Evolutionary conservation across 2,888 invertebrate species (phyloP), one percentile per base, ranked within the genome.

Genomic region (Ophion ventricosus): DNA sequence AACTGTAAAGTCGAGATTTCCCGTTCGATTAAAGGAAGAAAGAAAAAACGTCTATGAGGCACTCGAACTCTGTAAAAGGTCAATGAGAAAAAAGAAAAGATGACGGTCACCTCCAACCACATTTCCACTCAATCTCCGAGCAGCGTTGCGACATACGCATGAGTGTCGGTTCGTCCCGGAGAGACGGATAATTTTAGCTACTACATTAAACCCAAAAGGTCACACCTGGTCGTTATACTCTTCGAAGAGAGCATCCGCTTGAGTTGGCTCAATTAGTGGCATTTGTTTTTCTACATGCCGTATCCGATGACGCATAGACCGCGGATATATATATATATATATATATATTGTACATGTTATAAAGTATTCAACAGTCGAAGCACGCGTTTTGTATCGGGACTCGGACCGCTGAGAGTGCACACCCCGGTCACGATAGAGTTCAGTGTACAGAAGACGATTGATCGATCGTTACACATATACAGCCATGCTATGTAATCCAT

Each of bases 381-480:
- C 69, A 70, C 61, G 56, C 67, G n/a, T 29, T 75, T 57, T 43
- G 74, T 29, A 70, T 63, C 29, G 57, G 75, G 43, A 66, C 64
- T 40, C 29, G 56, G 61, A 79, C 49, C 29, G 63, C 23, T 43
- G 56, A 26, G 54, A 64, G 69, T 66, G 76, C 40, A 57, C 40
- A 26, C 23, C 59, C 49, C 14, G 7, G 56, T 40, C 64, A 74
- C 11, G 43, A 69, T 49, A 54, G 64, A 40, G 63, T 61, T 26
- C 14, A 75, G 69, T 29, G 57, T 83, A 70, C 69, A 57, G 25
- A 69, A 54, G 40, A 49, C 72, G 69, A 76, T 79, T 80, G 85
- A 85, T 85, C 85, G 82, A 85, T 82, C 63, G 80, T 4, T 56
- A 43, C 64, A 63, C 64, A 73, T 67, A 59, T 59, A 29, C 29